Conservation (phyloP, 2,113 vertebrate species). For the Myotis davidii region DNA sequence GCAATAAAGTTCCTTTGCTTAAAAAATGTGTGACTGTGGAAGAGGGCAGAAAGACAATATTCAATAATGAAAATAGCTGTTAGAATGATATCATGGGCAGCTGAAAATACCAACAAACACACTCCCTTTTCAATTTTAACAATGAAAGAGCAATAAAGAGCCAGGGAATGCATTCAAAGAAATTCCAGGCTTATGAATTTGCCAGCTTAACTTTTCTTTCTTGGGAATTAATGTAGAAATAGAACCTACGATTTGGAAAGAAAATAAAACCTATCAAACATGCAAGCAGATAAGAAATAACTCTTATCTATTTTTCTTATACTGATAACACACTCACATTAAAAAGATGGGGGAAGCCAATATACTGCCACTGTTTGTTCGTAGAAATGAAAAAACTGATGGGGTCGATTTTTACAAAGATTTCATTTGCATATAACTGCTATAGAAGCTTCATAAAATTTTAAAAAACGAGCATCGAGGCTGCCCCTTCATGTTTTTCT, state of each 20-base stretch:
- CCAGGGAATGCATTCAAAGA: neutral
- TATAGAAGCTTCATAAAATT: neutral
- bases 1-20: slow-evolving; percentile 11
- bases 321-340: neutral
- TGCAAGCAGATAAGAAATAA: neutral
- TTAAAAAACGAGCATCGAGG: neutral
- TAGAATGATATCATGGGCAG: neutral
- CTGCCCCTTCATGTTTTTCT: neutral
- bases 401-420: neutral
- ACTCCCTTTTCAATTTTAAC: neutral
- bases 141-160: neutral
- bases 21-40: neutral
- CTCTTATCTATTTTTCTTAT: neutral
- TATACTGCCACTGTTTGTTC: neutral
- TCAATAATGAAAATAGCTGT: neutral
- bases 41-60: neutral
- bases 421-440: neutral
- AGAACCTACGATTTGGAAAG: neutral
- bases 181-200: neutral
- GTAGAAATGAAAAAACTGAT: neutral
- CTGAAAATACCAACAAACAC: neutral
- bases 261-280: slow-evolving; percentile 5
- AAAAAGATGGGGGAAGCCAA: neutral
- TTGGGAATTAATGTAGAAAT: slow-evolving; percentile 23
- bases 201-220: neutral